A percentile compares a stretch with the other conserved stretches of the same genome.
Conservation (phyloP, 2,113 vertebrate genomes). For the Galeopterus variegatus region DNA sequence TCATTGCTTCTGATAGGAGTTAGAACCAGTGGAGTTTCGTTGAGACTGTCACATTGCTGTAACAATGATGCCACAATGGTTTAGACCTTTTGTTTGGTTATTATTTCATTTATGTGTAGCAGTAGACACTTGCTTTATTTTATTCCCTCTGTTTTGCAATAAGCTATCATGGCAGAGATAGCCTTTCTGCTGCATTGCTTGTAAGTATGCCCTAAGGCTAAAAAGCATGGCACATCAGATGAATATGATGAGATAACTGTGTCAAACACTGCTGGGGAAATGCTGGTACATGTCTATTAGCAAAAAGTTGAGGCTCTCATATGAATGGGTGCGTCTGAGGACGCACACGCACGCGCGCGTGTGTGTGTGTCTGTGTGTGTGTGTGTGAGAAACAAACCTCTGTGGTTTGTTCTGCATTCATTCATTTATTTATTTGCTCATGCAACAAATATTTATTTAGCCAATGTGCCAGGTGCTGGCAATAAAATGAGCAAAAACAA, state of each 20-base stretch:
- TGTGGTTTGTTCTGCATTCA: neutral
- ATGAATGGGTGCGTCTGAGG: neutral
- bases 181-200: neutral
- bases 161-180: neutral
- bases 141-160: neutral
- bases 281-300: neutral
- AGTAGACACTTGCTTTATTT: neutral
- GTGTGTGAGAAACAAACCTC: neutral
- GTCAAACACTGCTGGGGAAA: conserved; percentile 42
- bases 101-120: neutral
- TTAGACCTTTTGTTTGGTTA: neutral
- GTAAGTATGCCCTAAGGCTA: conserved; percentile 43
- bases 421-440: neutral
- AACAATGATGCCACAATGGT: neutral
- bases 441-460: conserved; percentile 18
- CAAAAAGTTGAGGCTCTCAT: neutral
- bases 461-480: neutral
- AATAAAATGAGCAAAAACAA: conserved; percentile 29
- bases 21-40: neutral
- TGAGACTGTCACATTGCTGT: neutral
- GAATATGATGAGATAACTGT: conserved; percentile 19
- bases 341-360: neutral
- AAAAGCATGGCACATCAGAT: conserved; percentile 12
- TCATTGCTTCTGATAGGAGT: neutral
- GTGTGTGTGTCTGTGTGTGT: neutral